Conservation (phyloP, 2,113 vertebrate genomes). For the Asarcornis scutulata region DNA sequence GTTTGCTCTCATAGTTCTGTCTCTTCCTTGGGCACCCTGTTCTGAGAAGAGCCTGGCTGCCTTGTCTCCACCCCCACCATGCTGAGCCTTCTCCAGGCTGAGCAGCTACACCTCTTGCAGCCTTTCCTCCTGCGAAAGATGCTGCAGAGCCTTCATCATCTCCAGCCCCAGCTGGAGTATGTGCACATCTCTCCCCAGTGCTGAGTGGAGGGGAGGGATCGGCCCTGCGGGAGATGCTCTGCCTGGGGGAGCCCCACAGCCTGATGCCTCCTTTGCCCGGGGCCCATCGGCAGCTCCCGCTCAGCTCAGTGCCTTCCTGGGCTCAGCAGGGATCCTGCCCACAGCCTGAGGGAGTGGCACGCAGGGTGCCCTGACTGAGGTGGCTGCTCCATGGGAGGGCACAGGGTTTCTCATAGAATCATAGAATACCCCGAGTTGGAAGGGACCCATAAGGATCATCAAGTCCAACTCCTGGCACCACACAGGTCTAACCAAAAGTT, state of each 20-base stretch:
- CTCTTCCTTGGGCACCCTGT: neutral
- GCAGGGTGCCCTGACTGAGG: neutral
- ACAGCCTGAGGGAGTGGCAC: accelerated
- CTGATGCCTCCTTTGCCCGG: neutral
- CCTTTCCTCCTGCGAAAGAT: neutral
- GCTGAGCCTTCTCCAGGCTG: neutral
- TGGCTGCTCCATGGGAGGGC: neutral
- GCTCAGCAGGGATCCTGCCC: neutral
- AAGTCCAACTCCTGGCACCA: too few species aligned
- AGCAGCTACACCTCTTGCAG: neutral
- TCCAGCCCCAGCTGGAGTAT: neutral
- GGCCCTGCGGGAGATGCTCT: neutral
- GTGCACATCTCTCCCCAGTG: neutral
- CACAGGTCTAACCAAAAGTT: too few species aligned
- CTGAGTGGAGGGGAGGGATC: neutral
- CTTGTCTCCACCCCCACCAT: neutral
- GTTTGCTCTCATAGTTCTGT: accelerated
- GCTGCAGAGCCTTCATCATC: neutral
- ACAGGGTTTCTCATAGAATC: neutral
- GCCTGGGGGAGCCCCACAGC: accelerated
- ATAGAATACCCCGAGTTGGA: too few species aligned
- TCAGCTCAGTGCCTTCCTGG: neutral
- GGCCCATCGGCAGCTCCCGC: accelerated
- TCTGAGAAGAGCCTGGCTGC: neutral
- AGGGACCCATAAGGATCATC: too few species aligned